phyloP scores from a whole-genome alignment of 2,888 invertebrate genomes.

The Megaustenia siamemsis region DNA sequence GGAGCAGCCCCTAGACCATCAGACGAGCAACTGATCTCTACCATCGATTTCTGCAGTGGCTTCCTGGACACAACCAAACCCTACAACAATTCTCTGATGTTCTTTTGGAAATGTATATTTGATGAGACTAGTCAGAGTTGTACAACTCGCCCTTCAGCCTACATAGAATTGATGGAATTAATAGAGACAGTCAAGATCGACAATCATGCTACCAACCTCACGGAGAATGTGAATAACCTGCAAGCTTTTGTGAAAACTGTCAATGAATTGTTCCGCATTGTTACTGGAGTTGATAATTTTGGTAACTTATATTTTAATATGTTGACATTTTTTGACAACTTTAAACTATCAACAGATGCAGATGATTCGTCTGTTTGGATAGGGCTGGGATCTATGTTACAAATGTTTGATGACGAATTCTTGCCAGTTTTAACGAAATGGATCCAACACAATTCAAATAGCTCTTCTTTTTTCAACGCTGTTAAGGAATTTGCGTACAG shows the following conservation, averaged over 20 bases:
- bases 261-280: no score
- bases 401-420: neutral
- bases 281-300: neutral
- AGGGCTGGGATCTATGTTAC: neutral
- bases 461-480: conserved; percentile 11
- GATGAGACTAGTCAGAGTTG: neutral
- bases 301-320: no score
- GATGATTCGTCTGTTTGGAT: conserved; percentile 1
- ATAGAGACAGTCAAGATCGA: no score
- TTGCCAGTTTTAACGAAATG: neutral
- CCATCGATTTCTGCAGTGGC: neutral
- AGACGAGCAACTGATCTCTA: neutral
- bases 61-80: neutral
- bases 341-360: neutral
- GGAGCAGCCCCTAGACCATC: neutral
- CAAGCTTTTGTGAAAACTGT: neutral
- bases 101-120: neutral
- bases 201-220: no score
- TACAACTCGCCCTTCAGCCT: neutral
- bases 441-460: conserved; percentile 25
- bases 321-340: no score
- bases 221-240: neutral
- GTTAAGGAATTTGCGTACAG: conserved; percentile 11
- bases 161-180: conserved; percentile 1
- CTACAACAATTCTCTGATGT: neutral